phyloP scores from a whole-genome alignment of 2,888 invertebrate species.

The Gisinianus flammeolus region DNA sequence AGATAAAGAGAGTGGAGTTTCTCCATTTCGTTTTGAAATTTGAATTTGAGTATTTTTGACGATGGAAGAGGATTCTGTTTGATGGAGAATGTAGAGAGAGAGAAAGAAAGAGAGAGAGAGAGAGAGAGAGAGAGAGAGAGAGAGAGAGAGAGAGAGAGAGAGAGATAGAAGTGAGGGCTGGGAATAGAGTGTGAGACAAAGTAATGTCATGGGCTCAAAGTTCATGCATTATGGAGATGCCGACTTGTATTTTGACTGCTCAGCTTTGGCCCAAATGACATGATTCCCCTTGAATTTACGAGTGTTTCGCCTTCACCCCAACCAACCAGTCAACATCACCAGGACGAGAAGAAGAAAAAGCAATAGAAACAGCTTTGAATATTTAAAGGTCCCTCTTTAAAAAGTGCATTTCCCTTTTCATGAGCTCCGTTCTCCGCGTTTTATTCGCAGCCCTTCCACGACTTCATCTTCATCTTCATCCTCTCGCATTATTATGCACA shows the following conservation, averaged over 20 bases:
- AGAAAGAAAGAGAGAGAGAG: neutral
- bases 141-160: neutral
- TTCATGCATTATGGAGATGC: conserved; percentile 28
- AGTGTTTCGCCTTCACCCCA: neutral
- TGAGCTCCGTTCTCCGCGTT: neutral
- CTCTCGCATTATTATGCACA: no score
- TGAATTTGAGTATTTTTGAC: no score
- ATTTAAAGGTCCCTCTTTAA: neutral
- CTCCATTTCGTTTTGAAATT: no score
- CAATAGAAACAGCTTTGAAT: neutral
- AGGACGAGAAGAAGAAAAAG: no score
- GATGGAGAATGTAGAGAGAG: neutral
- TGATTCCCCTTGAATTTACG: conserved; percentile 16
- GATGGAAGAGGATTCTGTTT: no score
- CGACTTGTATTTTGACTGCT: conserved; percentile 1
- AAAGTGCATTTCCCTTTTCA: neutral
- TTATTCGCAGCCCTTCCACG: neutral
- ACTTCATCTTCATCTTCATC: neutral
- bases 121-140: no score
- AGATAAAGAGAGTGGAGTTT: no score
- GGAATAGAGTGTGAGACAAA: no score
- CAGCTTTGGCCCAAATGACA: conserved; percentile 22
- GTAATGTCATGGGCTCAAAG: neutral
- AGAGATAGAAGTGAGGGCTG: neutral
- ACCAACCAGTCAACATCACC: no score